A percentile compares a stretch with the other conserved stretches of the same genome.
Evolutionary conservation across 2,113 vertebrate genomes (phyloP).

Genomic region (Heptranchias perlo): DNA sequence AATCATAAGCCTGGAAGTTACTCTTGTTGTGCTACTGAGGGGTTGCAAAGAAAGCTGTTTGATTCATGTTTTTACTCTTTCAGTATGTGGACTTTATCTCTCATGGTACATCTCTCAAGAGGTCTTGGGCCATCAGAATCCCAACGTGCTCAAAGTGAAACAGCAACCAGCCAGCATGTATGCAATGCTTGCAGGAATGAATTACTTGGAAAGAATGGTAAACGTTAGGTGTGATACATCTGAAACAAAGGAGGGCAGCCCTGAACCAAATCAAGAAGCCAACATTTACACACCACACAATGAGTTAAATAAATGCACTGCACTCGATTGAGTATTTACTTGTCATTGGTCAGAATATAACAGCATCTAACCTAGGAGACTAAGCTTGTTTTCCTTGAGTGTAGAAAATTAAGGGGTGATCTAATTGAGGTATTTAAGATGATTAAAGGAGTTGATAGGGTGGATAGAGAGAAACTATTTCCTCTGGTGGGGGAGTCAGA

Average conservation of each 20-base stretch:
- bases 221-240: neutral
- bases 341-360: neutral
- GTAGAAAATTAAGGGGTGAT: neutral
- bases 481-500: too few species aligned
- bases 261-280: neutral
- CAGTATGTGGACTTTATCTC: neutral
- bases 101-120: neutral
- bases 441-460: too few species aligned
- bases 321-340: neutral
- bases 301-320: neutral
- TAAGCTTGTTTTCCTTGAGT: too few species aligned
- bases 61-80: neutral
- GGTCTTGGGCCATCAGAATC: neutral
- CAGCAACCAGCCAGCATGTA: neutral
- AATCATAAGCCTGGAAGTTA: neutral
- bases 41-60: neutral
- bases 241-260: neutral
- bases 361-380: too few species aligned
- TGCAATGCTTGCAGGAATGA: neutral
- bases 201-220: neutral
- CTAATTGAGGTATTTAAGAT: too few species aligned
- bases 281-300: neutral
- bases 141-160: neutral
- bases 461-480: too few species aligned
- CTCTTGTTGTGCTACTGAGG: neutral